These are phyloP conservation scores for Varanus komodoensis DNA, from an alignment of 2,113 vertebrate species.

Conservation along the genomic window DNA sequence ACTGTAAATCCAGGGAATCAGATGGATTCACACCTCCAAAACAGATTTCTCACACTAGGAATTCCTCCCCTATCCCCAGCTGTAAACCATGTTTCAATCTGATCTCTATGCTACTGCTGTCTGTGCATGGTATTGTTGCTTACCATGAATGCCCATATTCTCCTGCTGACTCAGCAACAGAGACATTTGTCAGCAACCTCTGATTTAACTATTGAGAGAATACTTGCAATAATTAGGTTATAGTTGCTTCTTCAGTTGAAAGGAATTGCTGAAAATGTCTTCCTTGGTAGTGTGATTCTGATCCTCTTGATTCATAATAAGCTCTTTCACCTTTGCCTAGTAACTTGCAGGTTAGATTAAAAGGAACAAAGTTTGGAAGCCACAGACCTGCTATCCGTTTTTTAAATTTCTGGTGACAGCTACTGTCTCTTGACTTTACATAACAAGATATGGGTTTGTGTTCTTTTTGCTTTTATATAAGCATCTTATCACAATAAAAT, in stretches of 20 bases:
- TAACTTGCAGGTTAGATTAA: background rate
- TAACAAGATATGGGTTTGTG: constrained; percentile 42
- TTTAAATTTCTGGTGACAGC: background rate
- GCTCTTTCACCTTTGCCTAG: background rate
- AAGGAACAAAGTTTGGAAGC: constrained; percentile 5
- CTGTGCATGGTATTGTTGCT: background rate
- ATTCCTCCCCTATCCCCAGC: no score
- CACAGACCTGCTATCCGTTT: constrained; percentile 22
- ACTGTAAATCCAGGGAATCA: no score
- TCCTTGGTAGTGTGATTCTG: background rate
- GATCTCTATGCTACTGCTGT: constrained; percentile 47
- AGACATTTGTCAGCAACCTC: constrained; percentile 30
- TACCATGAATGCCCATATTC: constrained; percentile 29
- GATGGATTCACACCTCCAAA: no score
- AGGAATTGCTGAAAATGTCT: background rate
- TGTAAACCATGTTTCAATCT: background rate
- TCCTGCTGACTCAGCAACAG: constrained; percentile 47
- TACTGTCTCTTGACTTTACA: constrained; percentile 47
- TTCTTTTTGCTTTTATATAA: constrained; percentile 53
- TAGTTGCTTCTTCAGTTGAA: constrained; percentile 21
- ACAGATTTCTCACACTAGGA: no score
- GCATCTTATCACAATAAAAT: constrained; percentile 24
- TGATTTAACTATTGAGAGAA: background rate
- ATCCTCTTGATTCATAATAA: background rate
- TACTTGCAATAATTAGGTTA: constrained; percentile 8